Percentiles rank a stretch among this genome's conserved stretches.
phyloP scores from a whole-genome alignment of 1,140 invertebrate species.

The Cecropterus lyciades region DNA sequence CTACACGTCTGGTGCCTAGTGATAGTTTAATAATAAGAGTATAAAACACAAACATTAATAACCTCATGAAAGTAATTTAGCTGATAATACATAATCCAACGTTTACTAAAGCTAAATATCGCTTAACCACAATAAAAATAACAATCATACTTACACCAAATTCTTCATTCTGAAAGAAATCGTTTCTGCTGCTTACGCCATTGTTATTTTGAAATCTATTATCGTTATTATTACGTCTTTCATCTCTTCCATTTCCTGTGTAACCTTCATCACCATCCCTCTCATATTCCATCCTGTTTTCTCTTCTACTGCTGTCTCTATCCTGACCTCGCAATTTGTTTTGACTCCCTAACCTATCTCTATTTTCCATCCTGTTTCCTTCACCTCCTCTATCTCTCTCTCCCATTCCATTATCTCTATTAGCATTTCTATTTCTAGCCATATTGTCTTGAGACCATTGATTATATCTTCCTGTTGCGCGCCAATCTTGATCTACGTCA shows the following conservation, averaged over 20 bases:
- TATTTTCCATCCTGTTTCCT: conserved; percentile 45
- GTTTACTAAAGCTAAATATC: too few species aligned
- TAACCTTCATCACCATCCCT: conserved; percentile 19
- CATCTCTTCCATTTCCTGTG: conserved; percentile 2
- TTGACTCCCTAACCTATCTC: conserved; percentile 27
- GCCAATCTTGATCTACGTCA: conserved; percentile 54
- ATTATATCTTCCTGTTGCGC: conserved; percentile 45
- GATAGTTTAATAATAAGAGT: too few species aligned
- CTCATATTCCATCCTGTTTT: conserved; percentile 27
- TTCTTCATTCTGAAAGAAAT: conserved; percentile 57
- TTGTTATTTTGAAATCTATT: conserved; percentile 47
- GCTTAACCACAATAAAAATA: background rate
- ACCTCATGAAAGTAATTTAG: too few species aligned
- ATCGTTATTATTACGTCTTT: conserved; percentile 39
- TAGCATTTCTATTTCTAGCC: conserved; percentile 36
- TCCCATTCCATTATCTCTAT: conserved; percentile 45
- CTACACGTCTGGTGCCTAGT: too few species aligned
- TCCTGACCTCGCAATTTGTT: conserved; percentile 21
- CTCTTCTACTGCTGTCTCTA: conserved; percentile 19
- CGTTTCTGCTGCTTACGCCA: conserved; percentile 52
- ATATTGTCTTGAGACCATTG: conserved; percentile 51
- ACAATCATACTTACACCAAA: conserved; percentile 54
- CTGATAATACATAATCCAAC: too few species aligned
- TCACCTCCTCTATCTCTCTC: conserved; percentile 39
- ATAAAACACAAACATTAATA: too few species aligned